Conservation (phyloP, 2,888 invertebrate genomes). For the Notocelia uddmanniana region DNA sequence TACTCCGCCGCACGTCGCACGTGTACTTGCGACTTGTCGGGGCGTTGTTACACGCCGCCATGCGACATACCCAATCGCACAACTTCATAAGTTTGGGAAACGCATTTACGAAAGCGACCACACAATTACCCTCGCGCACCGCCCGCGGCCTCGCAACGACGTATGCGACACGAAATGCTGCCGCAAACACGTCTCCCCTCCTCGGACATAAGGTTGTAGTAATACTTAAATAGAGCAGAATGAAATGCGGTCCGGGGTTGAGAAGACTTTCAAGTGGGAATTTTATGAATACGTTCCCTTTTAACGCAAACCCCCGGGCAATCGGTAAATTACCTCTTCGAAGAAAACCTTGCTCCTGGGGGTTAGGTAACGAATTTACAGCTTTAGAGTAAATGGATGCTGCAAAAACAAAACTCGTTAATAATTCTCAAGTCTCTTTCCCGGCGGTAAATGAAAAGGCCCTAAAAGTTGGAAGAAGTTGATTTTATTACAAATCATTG, state of each 20-base stretch:
- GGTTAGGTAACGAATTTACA: constrained; percentile 34
- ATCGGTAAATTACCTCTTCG: constrained; percentile 12
- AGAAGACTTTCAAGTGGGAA: constrained; percentile 6
- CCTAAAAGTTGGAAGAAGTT: constrained; percentile 26
- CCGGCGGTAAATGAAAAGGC: constrained; percentile 26
- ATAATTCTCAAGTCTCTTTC: constrained; percentile 23
- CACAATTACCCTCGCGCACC: constrained; percentile 13
- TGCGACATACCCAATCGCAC: constrained; percentile 16
- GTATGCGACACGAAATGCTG: neutral
- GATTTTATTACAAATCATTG: constrained; percentile 31
- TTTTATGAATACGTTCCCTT: constrained; percentile 31
- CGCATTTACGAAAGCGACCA: constrained; percentile 30
- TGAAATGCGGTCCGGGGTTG: constrained; percentile 9
- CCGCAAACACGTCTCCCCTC: neutral
- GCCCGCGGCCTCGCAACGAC: neutral
- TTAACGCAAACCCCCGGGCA: constrained; percentile 10
- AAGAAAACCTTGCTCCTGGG: constrained; percentile 9
- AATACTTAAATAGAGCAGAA: neutral
- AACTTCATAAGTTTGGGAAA: constrained; percentile 29
- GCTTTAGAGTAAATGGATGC: constrained; percentile 21
- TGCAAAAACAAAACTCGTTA: constrained; percentile 33
- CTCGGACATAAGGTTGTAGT: neutral
- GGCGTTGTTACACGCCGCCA: neutral
- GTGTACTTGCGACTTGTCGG: neutral
- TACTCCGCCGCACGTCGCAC: no score